These are phyloP conservation scores for Alexandromys fortis DNA, from an alignment of 2,113 vertebrate species.

Conservation along the genomic window DNA sequence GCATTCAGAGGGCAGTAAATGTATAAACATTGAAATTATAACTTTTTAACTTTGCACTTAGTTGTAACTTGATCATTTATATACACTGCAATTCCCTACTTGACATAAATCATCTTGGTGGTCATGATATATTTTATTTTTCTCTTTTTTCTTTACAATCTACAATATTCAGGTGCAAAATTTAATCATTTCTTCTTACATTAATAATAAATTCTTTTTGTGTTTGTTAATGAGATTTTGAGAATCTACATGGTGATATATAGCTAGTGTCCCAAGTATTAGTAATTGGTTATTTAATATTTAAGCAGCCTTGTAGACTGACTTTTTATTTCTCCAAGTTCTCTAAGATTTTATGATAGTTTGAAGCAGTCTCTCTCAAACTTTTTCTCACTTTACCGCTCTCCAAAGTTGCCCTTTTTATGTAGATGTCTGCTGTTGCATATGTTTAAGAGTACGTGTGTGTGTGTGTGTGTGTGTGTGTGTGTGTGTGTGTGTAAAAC, in stretches of 20 bases:
- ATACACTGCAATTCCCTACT: neutral
- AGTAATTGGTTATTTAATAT: neutral
- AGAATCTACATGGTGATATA: neutral
- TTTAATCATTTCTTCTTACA: neutral
- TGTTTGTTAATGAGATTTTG: neutral
- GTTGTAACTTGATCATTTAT: neutral
- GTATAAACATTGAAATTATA: neutral
- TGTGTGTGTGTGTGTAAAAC: neutral
- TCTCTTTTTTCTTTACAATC: neutral
- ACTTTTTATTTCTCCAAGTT: constrained; percentile 16
- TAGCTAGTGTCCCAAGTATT: neutral
- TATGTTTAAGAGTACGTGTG: neutral
- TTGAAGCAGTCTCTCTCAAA: neutral
- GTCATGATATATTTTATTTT: neutral
- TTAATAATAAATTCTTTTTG: neutral
- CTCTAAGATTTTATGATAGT: neutral
- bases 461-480: neutral
- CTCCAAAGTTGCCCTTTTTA: neutral
- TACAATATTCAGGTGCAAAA: neutral
- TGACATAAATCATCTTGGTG: neutral
- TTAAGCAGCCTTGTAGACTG: neutral
- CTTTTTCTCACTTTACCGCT: neutral
- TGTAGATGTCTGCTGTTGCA: neutral
- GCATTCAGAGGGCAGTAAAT: neutral
- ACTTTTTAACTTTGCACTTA: neutral